Evolutionary conservation across 2,113 vertebrate genomes (phyloP), one percentile per base, ranked within the genome.

Genomic region (Miniopterus natalensis): DNA sequence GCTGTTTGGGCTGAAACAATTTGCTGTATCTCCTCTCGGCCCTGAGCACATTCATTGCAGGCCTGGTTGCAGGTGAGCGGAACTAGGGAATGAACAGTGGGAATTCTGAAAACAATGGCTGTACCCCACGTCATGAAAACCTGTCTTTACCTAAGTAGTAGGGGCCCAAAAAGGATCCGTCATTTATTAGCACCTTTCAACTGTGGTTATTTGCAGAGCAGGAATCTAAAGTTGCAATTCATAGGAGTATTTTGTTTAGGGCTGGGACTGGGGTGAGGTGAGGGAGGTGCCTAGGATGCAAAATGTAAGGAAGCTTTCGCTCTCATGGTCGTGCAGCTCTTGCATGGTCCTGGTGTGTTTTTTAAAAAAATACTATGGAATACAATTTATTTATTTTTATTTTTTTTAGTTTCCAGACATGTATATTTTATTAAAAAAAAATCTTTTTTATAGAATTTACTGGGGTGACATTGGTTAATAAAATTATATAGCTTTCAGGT

Each of bases 121-220:
- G 7, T 15, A 7, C 29, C 53, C 6, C 2, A 25, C 45, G 47
- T 81, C 27, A 3, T 40, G 20, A 83, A 88, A 95, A 53, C 13
- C 51, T 12, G 36, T 29, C 74, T 75, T 84, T 61, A 11, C 49
- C 25, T 31, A 49, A 63, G 25, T 20, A 31, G 31, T 47, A 45
- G 20, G 25, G 8, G 17, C 9, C 74, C 71, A 8, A 8, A 92
- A 95, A 94, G 29, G 40, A 55, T 5, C 73, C 49, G 10, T 42
- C 9, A 13, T 51, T 91, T 65, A 55, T 61, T 75, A 55, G 14
- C 65, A 29, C 29, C 88, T 92, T 90, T 90, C 47, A 42, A 0
- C 8, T 75, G 40, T 78, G 68, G 55, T 65, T 85, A 31, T 63
- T 92, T 94, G 65, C 53, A 71, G 75, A 95, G 74, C 47, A 59